These are phyloP conservation scores for Notarius lentiginosus DNA, from an alignment of 2,113 vertebrate genomes.

Conservation along the genomic window DNA sequence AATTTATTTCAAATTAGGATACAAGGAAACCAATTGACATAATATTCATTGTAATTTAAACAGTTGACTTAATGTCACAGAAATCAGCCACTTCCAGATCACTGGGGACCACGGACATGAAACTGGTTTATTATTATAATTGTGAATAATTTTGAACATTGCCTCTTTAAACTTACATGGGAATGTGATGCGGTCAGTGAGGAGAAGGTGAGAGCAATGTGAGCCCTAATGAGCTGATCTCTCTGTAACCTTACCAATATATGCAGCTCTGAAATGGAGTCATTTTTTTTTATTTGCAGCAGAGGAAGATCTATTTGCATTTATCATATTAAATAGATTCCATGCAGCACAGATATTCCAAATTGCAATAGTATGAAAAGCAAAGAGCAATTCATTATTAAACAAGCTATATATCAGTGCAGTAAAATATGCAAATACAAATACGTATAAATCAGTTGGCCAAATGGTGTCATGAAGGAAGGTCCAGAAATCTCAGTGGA, in stretches of 20 bases:
- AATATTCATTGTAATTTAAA: slow-evolving; percentile 16
- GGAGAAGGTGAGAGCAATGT: neutral
- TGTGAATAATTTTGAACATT: neutral
- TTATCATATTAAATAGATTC: slow-evolving; percentile 11
- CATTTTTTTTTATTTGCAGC: neutral
- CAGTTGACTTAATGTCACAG: neutral
- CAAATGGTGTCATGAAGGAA: neutral
- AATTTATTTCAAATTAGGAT: neutral
- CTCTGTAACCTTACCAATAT: neutral
- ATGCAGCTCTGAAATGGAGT: neutral
- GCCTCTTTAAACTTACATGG: slow-evolving; percentile 1
- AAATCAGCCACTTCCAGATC: neutral
- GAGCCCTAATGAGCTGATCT: slow-evolving; percentile 22
- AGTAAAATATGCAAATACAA: neutral
- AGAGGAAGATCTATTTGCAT: slow-evolving; percentile 23
- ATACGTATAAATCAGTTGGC: slow-evolving; percentile 17
- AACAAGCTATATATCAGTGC: slow-evolving; percentile 4
- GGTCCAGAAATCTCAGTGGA: slow-evolving; percentile 28
- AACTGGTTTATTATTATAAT: slow-evolving; percentile 13
- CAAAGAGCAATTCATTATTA: slow-evolving; percentile 15
- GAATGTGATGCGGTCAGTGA: neutral
- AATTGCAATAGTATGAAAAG: slow-evolving; percentile 6
- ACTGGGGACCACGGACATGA: neutral
- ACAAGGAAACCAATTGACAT: neutral
- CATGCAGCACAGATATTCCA: slow-evolving; percentile 5